Base-by-base conservation (phyloP, 1,140 invertebrate genomes). In the Ectropis grisescens region DNA sequence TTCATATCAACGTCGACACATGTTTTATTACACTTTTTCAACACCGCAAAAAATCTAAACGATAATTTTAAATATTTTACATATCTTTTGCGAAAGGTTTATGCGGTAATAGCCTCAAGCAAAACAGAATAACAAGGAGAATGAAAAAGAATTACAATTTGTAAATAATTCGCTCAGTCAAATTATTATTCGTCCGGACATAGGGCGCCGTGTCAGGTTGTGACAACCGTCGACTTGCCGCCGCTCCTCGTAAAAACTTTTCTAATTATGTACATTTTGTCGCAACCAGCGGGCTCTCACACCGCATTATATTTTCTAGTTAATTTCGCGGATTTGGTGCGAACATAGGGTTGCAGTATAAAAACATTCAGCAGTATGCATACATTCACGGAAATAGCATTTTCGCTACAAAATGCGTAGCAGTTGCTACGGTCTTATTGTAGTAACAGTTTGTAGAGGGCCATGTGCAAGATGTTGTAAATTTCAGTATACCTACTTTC, bases 181-280 rank as follows among this genome's bases (percentile, higher is more conserved):
- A 71, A 78, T 72, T 68, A 78, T 75, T 71, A 78, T 72, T 54
- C 58, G 44, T 60, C 61, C 61, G 66, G 69, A 71, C 67, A 69
- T 65, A 47, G 58, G 60, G 61, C 41, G 68, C 59, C 47, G 70
- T 76, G 69, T 72, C 71, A 69, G 68, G 47, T 66, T 39, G 68
- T 61, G 72, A 75, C 75, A 80, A 58, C 53, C 69, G 58, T 44
- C 53, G 60, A 60, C 61, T 65, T 65, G 57, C 37, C 54, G 57
- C 41, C 45, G 51, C 46, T 41, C 36, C 66, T 71, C 70, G 65
- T 75, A 78, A 75, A 80, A 80, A 80, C 75, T 80, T 80, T 78
- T 62, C 62, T 80, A 80, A 80, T 78, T 80, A 78, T 78, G 62
- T 72, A 71, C 62, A 80, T 78, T 80, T 78, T 67, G 75, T 67